Evolutionary conservation across 2,797 vertebrate genomes (phyloP).

Genomic region (Trachops cirrhosus): DNA sequence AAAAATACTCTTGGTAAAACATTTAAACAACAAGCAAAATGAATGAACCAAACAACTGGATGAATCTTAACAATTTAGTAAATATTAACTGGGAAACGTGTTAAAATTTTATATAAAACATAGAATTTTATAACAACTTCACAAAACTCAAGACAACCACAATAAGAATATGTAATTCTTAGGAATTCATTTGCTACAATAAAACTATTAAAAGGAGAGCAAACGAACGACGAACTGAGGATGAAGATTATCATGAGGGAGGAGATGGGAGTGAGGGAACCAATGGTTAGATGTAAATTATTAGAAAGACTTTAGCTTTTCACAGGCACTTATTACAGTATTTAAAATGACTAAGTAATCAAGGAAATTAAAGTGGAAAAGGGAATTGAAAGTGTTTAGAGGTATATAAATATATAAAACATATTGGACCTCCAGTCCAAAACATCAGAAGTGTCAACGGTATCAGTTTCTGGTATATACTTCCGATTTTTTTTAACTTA

Average conservation of each 20-base stretch:
- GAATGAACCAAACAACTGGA: neutral
- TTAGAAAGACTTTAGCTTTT: constrained; percentile 3
- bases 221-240: neutral
- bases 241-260: neutral
- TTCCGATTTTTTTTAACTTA: neutral
- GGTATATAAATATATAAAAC: neutral
- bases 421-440: neutral
- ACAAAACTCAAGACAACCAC: neutral
- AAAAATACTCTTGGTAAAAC: constrained; percentile 10
- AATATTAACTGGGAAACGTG: neutral
- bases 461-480: neutral
- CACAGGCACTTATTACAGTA: neutral
- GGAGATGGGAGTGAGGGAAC: neutral
- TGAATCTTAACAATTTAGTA: neutral
- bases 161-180: neutral
- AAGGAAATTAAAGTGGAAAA: constrained; percentile 12
- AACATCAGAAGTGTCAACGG: neutral
- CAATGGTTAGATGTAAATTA: neutral
- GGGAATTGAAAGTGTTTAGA: neutral
- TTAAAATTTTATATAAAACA: neutral
- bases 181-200: neutral
- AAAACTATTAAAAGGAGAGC: neutral
- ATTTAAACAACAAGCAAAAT: neutral
- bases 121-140: neutral
- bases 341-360: neutral